Percentiles rank a stretch among this genome's conserved stretches.
phyloP scores from a whole-genome alignment of 2,888 invertebrate genomes.

The Metacarcinus magister region DNA sequence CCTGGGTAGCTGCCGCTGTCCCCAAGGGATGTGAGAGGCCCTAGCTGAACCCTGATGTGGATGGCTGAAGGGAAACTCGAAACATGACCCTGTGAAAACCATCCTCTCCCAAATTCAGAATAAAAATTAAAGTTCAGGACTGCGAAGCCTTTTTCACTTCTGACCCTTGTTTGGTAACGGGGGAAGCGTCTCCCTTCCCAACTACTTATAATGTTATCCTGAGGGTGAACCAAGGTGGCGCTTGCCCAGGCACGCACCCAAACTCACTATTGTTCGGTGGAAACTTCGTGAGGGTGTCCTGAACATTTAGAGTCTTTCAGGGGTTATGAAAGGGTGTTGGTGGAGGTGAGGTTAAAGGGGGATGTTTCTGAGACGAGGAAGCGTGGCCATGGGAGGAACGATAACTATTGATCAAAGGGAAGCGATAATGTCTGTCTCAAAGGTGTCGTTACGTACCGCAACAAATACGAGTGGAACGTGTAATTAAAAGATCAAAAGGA shows the following conservation, averaged over 20 bases:
- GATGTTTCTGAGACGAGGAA: neutral
- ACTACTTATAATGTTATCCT: neutral
- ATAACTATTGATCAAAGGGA: neutral
- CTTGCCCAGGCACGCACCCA: slow-evolving; percentile 8
- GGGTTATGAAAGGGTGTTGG: neutral
- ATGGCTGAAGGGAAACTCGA: neutral
- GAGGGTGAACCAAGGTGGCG: neutral
- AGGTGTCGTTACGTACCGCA: neutral
- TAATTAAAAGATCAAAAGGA: neutral
- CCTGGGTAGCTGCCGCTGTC: neutral
- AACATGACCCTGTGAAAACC: neutral
- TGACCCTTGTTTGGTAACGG: slow-evolving; percentile 38
- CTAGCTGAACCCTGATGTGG: neutral
- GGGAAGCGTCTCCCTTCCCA: neutral
- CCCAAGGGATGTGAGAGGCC: neutral
- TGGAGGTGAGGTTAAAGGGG: neutral
- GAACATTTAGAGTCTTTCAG: neutral
- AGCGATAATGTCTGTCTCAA: neutral
- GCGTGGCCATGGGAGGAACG: neutral
- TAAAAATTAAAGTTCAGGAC: neutral
- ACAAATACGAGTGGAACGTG: neutral
- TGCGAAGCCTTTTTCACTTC: neutral
- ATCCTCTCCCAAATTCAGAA: neutral
- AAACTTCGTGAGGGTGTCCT: neutral
- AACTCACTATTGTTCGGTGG: neutral